Conservation (phyloP, 2,797 vertebrate genomes). For the Sparidentex hasta region DNA sequence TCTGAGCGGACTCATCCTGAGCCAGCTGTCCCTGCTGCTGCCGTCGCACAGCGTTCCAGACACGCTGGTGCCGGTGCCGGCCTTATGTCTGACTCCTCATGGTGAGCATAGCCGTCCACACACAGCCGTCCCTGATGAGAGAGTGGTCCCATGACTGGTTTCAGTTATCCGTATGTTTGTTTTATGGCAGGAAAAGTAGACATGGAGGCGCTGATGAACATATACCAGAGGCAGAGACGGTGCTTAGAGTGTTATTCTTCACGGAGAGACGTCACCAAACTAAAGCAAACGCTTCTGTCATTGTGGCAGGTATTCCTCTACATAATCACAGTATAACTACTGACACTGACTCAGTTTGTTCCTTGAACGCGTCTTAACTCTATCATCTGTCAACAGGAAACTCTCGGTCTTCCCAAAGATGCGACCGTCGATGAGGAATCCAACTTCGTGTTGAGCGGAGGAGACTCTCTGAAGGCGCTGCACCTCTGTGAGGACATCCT, state of each 20-base stretch:
- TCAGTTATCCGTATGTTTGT: background rate
- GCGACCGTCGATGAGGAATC: slow-evolving; percentile 81
- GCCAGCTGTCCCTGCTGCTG: slow-evolving; percentile 79
- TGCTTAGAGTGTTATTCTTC: slow-evolving; percentile 66
- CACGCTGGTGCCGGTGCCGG: slow-evolving; percentile 86
- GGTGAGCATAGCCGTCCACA: slow-evolving; percentile 87
- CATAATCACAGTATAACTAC: background rate
- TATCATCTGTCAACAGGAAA: slow-evolving; percentile 78
- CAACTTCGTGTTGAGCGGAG: slow-evolving; percentile 91
- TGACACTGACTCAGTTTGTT: background rate
- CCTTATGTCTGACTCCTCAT: slow-evolving; percentile 90
- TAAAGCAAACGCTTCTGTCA: slow-evolving; percentile 87
- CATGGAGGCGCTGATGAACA: slow-evolving; percentile 85
- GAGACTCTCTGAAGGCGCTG: slow-evolving; percentile 93
- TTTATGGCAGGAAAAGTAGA: slow-evolving; percentile 92
- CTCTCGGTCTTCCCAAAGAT: slow-evolving; percentile 84
- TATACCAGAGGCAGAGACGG: slow-evolving; percentile 84
- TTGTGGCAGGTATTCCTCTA: slow-evolving; percentile 91
- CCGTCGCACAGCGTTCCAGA: slow-evolving; percentile 90
- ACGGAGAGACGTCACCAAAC: slow-evolving; percentile 72
- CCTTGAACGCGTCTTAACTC: background rate
- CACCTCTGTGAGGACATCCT: slow-evolving; percentile 88
- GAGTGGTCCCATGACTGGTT: background rate
- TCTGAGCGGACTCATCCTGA: slow-evolving; percentile 75
- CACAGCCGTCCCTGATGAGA: background rate